Evolutionary conservation across 2,797 vertebrate genomes (phyloP).

Genomic region (Sarcoramphus papa): DNA sequence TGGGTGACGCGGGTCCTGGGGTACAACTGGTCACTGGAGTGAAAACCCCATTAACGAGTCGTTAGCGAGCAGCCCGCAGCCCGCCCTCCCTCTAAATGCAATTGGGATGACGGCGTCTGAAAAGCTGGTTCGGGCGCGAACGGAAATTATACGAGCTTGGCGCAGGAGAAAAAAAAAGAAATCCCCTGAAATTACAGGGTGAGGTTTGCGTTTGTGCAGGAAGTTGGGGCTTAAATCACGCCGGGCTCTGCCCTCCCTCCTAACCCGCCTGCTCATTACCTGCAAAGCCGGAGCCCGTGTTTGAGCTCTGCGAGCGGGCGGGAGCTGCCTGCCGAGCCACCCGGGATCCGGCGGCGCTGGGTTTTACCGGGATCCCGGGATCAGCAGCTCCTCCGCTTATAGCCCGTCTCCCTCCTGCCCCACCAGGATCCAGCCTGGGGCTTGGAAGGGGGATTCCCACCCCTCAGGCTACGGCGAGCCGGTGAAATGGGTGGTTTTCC

Average conservation of each 20-base stretch:
- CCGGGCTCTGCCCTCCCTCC: background rate
- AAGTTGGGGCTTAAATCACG: background rate
- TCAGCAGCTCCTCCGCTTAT: fast-evolving
- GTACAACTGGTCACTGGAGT: background rate
- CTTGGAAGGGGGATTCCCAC: background rate
- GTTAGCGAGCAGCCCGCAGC: background rate
- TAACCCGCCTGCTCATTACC: background rate
- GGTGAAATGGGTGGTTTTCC: background rate
- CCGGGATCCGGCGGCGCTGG: fast-evolving
- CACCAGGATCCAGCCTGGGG: background rate
- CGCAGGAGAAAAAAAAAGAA: background rate
- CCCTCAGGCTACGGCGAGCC: background rate
- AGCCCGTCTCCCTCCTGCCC: background rate
- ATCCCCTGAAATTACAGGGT: background rate
- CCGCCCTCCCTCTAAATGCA: background rate
- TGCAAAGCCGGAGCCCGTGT: background rate
- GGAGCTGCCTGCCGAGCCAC: background rate
- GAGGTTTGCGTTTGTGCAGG: background rate
- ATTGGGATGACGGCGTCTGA: fast-evolving
- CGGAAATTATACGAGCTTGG: background rate
- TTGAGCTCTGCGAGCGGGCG: background rate
- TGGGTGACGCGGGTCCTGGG: background rate
- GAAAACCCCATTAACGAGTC: background rate
- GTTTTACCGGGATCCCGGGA: background rate
- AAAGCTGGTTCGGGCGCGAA: background rate